Evolutionary conservation across 2,888 invertebrate genomes (phyloP).

Genomic region (Lepidonotus clava): DNA sequence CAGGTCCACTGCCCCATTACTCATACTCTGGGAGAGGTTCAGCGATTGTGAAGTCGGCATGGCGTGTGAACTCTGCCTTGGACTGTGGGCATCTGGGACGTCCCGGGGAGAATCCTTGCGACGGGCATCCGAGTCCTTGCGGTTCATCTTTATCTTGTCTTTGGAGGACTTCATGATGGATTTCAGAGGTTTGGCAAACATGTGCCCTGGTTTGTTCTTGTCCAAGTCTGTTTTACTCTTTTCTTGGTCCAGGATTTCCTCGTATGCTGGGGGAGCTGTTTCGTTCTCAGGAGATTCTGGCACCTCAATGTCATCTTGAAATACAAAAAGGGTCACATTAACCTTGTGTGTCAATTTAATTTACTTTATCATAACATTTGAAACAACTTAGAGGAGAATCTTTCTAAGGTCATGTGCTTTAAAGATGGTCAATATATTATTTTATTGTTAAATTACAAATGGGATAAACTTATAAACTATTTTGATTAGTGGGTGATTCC

Average conservation of each 20-base stretch:
- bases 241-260: conserved; percentile 50
- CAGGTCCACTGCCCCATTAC: neutral
- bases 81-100: conserved; percentile 22
- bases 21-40: neutral
- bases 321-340: too few species aligned
- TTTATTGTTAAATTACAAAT: too few species aligned
- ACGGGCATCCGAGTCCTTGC: conserved; percentile 17
- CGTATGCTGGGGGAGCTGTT: conserved; percentile 29
- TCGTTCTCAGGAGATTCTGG: conserved; percentile 42
- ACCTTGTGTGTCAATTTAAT: too few species aligned
- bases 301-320: conserved; percentile 55
- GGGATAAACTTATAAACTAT: too few species aligned
- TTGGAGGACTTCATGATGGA: conserved; percentile 55
- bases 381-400: too few species aligned
- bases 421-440: too few species aligned
- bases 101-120: neutral
- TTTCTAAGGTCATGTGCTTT: too few species aligned
- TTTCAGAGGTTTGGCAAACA: conserved; percentile 54
- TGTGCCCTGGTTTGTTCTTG: conserved; percentile 43
- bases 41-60: conserved; percentile 33
- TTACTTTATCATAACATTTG: too few species aligned
- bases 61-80: neutral
- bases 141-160: conserved; percentile 25
- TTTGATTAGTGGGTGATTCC: too few species aligned
- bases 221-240: neutral